Evolutionary conservation across 2,113 vertebrate species (phyloP).

Genomic region (Pterophyllum scalare): DNA sequence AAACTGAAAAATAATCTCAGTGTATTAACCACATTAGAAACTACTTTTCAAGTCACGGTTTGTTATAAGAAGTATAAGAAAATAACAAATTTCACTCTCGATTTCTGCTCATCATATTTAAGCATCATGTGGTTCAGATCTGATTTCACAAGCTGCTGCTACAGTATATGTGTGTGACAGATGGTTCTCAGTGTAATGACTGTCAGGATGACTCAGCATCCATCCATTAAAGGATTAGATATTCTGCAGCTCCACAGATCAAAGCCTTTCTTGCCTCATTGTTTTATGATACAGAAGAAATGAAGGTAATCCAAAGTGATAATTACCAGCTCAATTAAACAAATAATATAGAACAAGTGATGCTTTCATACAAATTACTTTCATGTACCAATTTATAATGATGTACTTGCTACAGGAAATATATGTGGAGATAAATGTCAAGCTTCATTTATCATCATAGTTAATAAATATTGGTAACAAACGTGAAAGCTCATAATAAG

Average conservation of each 20-base stretch:
- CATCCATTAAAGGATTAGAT: slow-evolving; percentile 62
- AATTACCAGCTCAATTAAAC: neutral
- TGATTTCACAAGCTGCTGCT: neutral
- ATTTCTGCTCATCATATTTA: neutral
- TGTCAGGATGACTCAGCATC: slow-evolving; percentile 43
- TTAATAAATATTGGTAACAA: neutral
- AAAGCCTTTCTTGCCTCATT: slow-evolving; percentile 34
- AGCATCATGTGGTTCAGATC: neutral
- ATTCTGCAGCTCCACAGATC: slow-evolving; percentile 40
- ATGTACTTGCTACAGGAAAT: neutral
- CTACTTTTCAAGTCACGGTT: neutral
- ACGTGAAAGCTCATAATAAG: neutral
- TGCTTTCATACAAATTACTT: neutral
- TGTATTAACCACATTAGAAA: slow-evolving; percentile 1
- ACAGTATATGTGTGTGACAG: slow-evolving; percentile 26
- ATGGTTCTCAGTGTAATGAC: slow-evolving; percentile 18
- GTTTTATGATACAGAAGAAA: slow-evolving; percentile 2
- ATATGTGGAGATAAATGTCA: neutral
- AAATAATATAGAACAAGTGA: neutral
- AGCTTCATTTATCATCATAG: neutral
- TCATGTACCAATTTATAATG: neutral
- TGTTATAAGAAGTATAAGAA: neutral
- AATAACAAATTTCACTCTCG: neutral
- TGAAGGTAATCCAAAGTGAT: neutral
- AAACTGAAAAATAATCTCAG: slow-evolving; percentile 5